A percentile compares a stretch with the other conserved stretches of the same genome.
Conservation (phyloP, 2,113 vertebrate species). For the Rissa tridactyla region DNA sequence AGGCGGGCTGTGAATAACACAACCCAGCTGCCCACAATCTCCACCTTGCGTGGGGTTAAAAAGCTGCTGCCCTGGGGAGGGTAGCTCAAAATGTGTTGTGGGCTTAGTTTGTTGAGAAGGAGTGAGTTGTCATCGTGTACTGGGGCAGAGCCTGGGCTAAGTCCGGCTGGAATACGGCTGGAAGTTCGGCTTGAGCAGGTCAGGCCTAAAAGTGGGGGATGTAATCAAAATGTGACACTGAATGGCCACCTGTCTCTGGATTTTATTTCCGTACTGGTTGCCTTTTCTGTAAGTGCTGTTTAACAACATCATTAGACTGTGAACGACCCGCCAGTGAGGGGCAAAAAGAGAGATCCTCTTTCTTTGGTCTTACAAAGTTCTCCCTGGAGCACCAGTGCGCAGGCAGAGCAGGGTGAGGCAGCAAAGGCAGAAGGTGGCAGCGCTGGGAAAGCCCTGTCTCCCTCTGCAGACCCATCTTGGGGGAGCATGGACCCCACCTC, state of each 20-base stretch:
- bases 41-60: neutral
- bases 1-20: neutral
- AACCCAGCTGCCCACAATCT: neutral
- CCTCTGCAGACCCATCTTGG: neutral
- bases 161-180: neutral
- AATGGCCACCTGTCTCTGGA: neutral
- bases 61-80: neutral
- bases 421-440: neutral
- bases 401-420: neutral
- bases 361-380: neutral
- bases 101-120: neutral
- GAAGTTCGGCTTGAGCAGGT: neutral
- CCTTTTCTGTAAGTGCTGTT: neutral
- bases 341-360: neutral
- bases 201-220: neutral
- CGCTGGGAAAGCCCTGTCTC: neutral
- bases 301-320: neutral
- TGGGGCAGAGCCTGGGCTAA: neutral
- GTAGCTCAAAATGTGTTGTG: neutral
- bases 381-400: neutral
- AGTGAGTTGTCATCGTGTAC: neutral
- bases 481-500: neutral
- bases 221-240: neutral
- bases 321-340: accelerated
- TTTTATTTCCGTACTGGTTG: neutral